Evolutionary conservation across 2,113 vertebrate species (phyloP).

Genomic region (Muntiacus muntjak): DNA sequence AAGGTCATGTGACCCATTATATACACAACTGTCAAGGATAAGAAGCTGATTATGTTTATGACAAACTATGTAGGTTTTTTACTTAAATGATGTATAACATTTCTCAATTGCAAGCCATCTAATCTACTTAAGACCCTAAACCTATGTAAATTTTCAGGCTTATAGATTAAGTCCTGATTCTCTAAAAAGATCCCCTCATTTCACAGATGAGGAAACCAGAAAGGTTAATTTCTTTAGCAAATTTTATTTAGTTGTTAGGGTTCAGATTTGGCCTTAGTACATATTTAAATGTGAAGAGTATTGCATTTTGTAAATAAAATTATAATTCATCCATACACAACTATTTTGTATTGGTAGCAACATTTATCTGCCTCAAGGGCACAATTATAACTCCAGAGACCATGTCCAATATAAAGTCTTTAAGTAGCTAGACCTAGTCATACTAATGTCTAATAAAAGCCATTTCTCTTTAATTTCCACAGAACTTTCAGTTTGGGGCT

Average conservation of each 20-base stretch:
- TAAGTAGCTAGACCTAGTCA: neutral
- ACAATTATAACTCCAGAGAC: neutral
- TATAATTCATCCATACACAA: neutral
- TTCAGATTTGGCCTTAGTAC: neutral
- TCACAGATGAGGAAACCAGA: neutral
- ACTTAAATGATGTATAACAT: neutral
- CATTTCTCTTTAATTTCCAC: neutral
- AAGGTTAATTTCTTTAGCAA: neutral
- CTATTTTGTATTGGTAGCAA: neutral
- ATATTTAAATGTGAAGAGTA: slow-evolving; percentile 4
- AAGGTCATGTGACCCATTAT: neutral
- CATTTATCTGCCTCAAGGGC: neutral
- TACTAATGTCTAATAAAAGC: neutral
- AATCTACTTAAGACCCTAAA: neutral
- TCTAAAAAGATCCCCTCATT: neutral
- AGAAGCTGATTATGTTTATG: neutral
- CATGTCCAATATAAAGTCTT: neutral
- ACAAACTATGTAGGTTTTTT: neutral
- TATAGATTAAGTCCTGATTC: neutral
- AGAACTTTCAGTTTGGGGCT: neutral
- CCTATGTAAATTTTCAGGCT: neutral
- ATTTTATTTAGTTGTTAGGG: neutral
- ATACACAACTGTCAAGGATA: neutral
- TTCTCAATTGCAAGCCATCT: neutral
- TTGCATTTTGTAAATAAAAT: neutral